Percentiles rank a stretch among this genome's conserved stretches.
phyloP scores from a whole-genome alignment of 2,797 vertebrate species.

The Tangara arthus region DNA sequence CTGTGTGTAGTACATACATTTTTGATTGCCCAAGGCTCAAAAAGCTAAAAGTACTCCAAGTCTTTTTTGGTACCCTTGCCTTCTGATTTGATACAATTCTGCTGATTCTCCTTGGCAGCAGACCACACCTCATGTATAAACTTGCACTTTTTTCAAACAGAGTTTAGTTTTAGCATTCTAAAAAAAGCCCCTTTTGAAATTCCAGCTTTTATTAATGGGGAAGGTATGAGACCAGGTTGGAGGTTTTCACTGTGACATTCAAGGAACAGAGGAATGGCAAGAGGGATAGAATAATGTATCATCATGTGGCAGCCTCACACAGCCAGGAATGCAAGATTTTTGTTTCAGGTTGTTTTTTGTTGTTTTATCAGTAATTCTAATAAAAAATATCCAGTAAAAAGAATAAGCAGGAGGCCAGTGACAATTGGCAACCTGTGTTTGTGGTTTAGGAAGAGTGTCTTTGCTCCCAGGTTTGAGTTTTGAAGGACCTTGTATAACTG shows the following conservation, averaged over 20 bases:
- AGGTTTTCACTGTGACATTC: not conserved
- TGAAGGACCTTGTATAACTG: not conserved
- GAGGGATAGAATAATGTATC: not conserved
- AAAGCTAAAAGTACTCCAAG: not conserved
- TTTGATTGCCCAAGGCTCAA: not conserved
- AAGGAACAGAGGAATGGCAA: not conserved
- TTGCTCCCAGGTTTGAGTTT: not conserved
- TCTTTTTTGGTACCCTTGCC: not conserved
- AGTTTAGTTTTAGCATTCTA: not conserved
- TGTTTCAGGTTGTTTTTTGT: not conserved
- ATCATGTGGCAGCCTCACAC: fast-evolving
- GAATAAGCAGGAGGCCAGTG: not conserved
- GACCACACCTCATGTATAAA: not conserved
- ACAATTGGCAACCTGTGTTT: not conserved
- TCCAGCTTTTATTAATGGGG: not conserved
- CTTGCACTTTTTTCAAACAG: not conserved
- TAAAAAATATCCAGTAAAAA: not conserved
- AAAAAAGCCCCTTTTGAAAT: not conserved
- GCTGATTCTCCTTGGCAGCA: not conserved
- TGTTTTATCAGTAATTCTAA: not conserved
- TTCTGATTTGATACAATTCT: not conserved
- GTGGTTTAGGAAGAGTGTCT: not conserved
- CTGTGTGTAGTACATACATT: fast-evolving
- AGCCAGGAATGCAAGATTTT: not conserved
- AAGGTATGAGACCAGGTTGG: not conserved